phyloP scores from a whole-genome alignment of 1,140 invertebrate species.

The Nilaparvata lugens region DNA sequence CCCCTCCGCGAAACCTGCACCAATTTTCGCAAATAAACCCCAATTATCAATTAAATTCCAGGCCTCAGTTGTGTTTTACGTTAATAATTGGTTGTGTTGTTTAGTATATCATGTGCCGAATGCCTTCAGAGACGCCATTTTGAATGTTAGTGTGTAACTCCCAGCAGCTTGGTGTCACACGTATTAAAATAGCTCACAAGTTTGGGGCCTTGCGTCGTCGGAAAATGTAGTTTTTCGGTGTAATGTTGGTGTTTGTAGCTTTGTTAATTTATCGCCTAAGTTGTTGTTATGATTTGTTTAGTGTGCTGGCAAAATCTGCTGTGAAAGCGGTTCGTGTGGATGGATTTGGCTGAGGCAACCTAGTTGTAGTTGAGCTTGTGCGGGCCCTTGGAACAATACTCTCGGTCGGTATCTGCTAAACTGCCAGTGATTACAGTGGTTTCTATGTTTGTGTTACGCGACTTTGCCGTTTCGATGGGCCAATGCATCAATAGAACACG shows the following conservation, averaged over 20 bases:
- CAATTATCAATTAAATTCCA: too few relatives aligned
- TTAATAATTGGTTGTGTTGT: too few relatives aligned
- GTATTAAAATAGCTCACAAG: constrained; percentile 3
- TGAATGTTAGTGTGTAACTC: constrained; percentile 14
- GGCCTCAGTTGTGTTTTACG: too few relatives aligned
- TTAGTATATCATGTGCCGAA: not conserved
- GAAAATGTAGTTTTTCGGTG: constrained; percentile 5
- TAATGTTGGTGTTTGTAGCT: not conserved
- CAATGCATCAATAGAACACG: constrained; percentile 24
- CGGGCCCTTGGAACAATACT: constrained; percentile 28
- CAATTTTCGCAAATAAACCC: too few relatives aligned
- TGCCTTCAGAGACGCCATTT: constrained; percentile 12
- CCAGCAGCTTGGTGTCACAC: constrained; percentile 15
- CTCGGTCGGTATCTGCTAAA: constrained; percentile 29
- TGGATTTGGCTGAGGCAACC: constrained; percentile 29
- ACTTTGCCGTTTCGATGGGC: constrained; percentile 27
- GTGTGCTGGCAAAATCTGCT: not conserved
- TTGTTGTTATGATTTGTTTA: not conserved
- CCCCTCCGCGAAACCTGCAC: too few relatives aligned
- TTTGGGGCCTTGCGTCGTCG: not conserved
- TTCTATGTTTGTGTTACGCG: constrained; percentile 27
- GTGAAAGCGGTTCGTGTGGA: constrained; percentile 5
- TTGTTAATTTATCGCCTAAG: not conserved
- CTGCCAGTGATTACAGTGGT: constrained; percentile 27
- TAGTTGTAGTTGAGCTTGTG: constrained; percentile 25